phyloP scores from a whole-genome alignment of 2,113 vertebrate species.

The Halichoeres trimaculatus region DNA sequence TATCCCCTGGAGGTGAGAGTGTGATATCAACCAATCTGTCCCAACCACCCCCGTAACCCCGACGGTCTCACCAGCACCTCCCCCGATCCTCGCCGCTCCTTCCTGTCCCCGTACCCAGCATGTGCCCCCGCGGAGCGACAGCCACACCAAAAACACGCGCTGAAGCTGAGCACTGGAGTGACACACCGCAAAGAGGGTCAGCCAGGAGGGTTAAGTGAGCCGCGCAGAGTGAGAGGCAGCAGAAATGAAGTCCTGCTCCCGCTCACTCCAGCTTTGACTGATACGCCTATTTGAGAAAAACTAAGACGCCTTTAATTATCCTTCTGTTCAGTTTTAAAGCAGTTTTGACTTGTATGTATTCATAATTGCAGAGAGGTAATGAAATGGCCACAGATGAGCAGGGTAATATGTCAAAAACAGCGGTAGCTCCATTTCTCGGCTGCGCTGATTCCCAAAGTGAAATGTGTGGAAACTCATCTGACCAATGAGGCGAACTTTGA shows the following conservation, averaged over 20 bases:
- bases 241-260: conserved; percentile 23
- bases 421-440: conserved; percentile 14
- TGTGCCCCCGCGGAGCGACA: conserved; percentile 26
- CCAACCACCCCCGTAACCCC: conserved; percentile 49
- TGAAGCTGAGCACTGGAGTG: conserved; percentile 6
- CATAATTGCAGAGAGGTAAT: conserved; percentile 39
- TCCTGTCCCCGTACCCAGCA: conserved; percentile 7
- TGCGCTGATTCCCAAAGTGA: conserved; percentile 60
- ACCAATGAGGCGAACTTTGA: conserved; percentile 54
- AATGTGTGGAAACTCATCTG: conserved; percentile 70
- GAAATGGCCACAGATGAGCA: conserved; percentile 27
- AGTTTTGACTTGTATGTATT: not conserved
- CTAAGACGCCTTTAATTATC: conserved; percentile 12
- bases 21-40: conserved; percentile 77
- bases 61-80: conserved; percentile 35
- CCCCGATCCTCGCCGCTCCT: conserved; percentile 38
- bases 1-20: conserved; percentile 62
- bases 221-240: conserved; percentile 14
- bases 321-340: conserved; percentile 16
- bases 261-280: not conserved
- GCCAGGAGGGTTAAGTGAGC: conserved; percentile 61
- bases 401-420: conserved; percentile 32
- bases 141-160: conserved; percentile 30
- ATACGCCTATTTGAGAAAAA: conserved; percentile 16
- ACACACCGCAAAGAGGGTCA: conserved; percentile 27